Conservation (phyloP, 2,113 vertebrate species). For the Pavo muticus region DNA sequence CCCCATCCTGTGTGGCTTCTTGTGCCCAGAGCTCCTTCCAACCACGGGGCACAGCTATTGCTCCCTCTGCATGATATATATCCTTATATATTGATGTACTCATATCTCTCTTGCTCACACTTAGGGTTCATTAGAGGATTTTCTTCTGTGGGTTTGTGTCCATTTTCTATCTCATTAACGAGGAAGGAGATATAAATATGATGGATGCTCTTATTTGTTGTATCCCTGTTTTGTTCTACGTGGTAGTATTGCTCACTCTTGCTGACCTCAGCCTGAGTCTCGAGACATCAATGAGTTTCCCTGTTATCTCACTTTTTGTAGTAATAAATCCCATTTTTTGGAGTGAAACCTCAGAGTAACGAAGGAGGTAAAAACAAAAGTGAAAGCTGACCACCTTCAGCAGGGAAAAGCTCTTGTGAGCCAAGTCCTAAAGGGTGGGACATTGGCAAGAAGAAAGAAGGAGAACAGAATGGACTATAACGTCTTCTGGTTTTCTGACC, state of each 20-base stretch:
- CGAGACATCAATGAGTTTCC: not conserved
- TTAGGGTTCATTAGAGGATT: rapidly evolving
- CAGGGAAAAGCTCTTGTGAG: not conserved
- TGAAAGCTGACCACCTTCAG: not conserved
- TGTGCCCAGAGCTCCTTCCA: rapidly evolving
- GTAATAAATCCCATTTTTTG: not conserved
- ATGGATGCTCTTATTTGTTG: not conserved
- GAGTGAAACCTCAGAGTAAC: not conserved
- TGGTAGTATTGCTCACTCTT: not conserved
- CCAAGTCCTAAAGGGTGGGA: not conserved
- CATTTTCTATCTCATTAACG: not conserved
- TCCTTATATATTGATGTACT: not conserved
- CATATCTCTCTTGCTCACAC: not conserved
- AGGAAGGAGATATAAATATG: rapidly evolving
- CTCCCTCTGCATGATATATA: rapidly evolving
- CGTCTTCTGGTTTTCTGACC: not conserved
- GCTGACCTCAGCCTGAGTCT: not conserved
- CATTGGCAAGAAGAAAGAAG: not conserved
- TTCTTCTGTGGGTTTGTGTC: not conserved
- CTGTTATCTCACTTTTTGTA: rapidly evolving
- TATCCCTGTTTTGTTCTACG: not conserved
- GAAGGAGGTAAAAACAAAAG: not conserved
- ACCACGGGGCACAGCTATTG: not conserved
- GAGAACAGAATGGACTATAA: not conserved
- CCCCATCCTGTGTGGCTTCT: not conserved